Base-by-base conservation (phyloP, 2,888 invertebrate genomes). In the Seira ritae region DNA sequence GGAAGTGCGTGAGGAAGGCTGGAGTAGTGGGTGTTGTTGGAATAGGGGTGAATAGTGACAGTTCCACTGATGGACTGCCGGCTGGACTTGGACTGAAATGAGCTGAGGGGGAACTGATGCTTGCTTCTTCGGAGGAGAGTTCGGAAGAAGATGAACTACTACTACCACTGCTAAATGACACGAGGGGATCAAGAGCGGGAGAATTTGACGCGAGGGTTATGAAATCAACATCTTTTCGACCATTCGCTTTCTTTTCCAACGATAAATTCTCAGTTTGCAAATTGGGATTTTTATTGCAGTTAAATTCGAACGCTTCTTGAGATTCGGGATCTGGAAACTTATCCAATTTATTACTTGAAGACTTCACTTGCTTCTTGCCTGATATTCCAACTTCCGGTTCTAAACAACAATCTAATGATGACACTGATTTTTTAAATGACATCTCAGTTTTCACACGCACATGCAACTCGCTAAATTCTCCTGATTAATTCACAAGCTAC, bases 171-270 rank as follows among this genome's bases (percentile, higher is more conserved):
- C 15, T n/a, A 50, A 50, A 50, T 50, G 50, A n/a, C 50, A 22
- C 46, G 15, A 46, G 1, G 3, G 50, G 17, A 50, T 50, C 50
- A 22, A 20, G 68, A 80, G 37, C 73, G 68, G 37, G 60, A 22
- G n/a, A n/a, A n/a, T n/a, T n/a, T n/a, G n/a, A n/a, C n/a, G n/a
- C n/a, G n/a, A n/a, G n/a, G 4, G 71, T 31, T 20, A 78, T 42
- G 46, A 15, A 78, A 66, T 4, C 23, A 70, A 78, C 78, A 77
- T n/a, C n/a, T n/a, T n/a, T n/a, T n/a, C 65, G 71, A 37, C n/a
- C 72, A 22, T 23, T 31, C 37, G 69, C 17, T 75, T n/a, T 23
- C n/a, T 67, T 23, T 19, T n/a, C 19, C 65, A 20, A n/a, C 12
- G 15, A 50, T 1, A 50, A n/a, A n/a, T 50, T 8, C 12, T 15